Base-by-base conservation (phyloP, 2,797 vertebrate species). In the Rhadinocentrus ornatus region DNA sequence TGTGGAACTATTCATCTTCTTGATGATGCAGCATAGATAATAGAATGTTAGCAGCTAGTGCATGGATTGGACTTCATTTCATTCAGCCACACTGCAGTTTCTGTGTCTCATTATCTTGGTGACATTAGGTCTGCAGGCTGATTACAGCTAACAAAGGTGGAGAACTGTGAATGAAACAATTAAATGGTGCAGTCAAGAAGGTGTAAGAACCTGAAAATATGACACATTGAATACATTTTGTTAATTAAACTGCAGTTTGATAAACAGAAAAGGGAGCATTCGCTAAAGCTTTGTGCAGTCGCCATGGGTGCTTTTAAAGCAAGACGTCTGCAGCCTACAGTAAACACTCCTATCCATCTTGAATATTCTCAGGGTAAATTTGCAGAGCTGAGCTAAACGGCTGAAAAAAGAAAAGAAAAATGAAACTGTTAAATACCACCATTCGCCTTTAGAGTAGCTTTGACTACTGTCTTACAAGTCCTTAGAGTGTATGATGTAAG, bases 61-160 rank as follows among this genome's bases (percentile, higher is more conserved):
- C 74, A 69, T 55, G 54, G 52, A 60, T 71, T 46, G 75, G 48
- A 76, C 67, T 73, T 70, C 58, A 83, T 87, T 69, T 78, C 55
- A 75, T 55, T 80, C 55, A 73, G 69, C 62, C 74, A 71, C 62
- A 61, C 13, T 72, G 68, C 22, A 55, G 73, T 58, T 6, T 68
- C 62, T 63, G 52, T 44, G 56, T 72, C 50, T 54, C 50, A 70
- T 71, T 76, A 83, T 82, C 75, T 79, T 1, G 11, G 69, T 83
- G 81, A 78, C 70, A 79, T 84, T 75, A 70, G 73, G 71, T 54
- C 57, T 75, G 48, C 52, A 32, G 68, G 58, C 62, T 78, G 71
- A 86, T 85, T 73, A 78, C 80, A 78, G 22, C 22, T 27, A 18
- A 32, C 50, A 80, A 82, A 71, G 48, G 31, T 80, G 66, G 50